Percentiles rank a stretch among this genome's conserved stretches.
These are phyloP conservation scores for Oscheius sp. DNA, from an alignment of 1,140 invertebrate species.

Conservation along the genomic window DNA sequence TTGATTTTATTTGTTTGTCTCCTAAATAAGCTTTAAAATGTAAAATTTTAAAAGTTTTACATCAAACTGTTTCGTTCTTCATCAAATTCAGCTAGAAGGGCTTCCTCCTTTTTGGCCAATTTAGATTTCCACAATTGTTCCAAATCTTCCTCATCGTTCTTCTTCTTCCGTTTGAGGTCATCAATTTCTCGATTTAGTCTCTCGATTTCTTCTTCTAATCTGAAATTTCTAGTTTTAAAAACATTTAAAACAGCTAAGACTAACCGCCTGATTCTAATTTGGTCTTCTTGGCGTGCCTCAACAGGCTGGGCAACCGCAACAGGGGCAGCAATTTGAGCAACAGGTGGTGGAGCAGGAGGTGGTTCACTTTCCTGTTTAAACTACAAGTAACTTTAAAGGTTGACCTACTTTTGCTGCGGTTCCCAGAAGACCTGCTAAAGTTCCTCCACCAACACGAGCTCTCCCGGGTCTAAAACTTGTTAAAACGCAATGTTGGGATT, in stretches of 20 bases:
- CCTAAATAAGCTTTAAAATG: not conserved
- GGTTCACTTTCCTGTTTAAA: not conserved
- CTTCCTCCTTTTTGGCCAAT: slow-evolving; percentile 1
- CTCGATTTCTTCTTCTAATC: slow-evolving; percentile 22
- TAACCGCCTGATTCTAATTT: not conserved
- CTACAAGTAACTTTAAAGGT: not conserved
- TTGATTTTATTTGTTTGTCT: slow-evolving; percentile 11
- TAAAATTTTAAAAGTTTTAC: not conserved
- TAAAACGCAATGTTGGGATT: no score
- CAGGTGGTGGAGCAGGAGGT: not conserved
- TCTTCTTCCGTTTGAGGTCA: slow-evolving; percentile 20
- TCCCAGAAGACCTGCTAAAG: not conserved
- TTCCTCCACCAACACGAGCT: not conserved
- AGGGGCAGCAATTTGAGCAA: not conserved
- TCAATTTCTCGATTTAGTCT: slow-evolving; percentile 22
- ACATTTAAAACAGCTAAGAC: not conserved
- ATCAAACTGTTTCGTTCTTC: not conserved
- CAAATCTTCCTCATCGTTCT: slow-evolving; percentile 28
- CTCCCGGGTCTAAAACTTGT: not conserved
- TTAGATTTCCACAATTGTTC: slow-evolving; percentile 19
- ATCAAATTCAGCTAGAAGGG: not conserved
- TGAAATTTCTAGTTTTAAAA: not conserved
- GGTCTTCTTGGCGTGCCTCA: not conserved
- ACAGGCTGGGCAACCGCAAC: not conserved
- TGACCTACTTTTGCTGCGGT: not conserved